These are phyloP conservation scores for Sussaba pulchella DNA, from an alignment of 2,888 invertebrate species.

Conservation along the genomic window DNA sequence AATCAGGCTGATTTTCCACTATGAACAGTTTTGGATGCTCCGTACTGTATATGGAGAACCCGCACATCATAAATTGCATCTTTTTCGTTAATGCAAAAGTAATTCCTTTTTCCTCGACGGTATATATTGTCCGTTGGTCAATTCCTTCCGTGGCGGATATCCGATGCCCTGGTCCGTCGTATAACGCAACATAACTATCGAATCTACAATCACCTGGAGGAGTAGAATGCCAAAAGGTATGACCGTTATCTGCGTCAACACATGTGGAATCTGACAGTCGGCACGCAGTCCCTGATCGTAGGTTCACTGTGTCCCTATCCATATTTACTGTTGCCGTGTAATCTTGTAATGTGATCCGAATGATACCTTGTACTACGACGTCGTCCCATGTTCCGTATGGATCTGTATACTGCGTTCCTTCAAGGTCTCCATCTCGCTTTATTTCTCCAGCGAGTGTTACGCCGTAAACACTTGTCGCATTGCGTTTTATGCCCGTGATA, in stretches of 20 bases:
- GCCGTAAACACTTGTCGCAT: neutral
- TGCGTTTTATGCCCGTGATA: neutral
- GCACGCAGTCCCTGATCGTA: conserved; percentile 43
- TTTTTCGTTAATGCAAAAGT: conserved; percentile 60
- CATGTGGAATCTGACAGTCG: conserved; percentile 26
- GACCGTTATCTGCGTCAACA: conserved; percentile 57
- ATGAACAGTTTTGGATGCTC: conserved; percentile 68
- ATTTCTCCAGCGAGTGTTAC: neutral
- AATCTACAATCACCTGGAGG: conserved; percentile 48
- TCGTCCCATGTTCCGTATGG: conserved; percentile 20
- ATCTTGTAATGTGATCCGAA: conserved; percentile 41
- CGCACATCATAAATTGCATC: conserved; percentile 36
- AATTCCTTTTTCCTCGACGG: conserved; percentile 41
- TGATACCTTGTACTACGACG: conserved; percentile 51
- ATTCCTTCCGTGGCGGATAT: neutral
- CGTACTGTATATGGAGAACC: conserved; percentile 52
- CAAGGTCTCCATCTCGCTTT: neutral
- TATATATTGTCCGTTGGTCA: conserved; percentile 28
- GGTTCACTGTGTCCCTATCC: conserved; percentile 31
- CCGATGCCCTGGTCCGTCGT: conserved; percentile 39
- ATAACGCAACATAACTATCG: conserved; percentile 48
- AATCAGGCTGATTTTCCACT: conserved; percentile 12
- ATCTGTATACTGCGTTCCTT: neutral
- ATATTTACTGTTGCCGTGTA: conserved; percentile 32
- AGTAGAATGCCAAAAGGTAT: conserved; percentile 54